Evolutionary conservation across 2,888 invertebrate genomes (phyloP), one percentile per base, ranked within the genome.

Genomic region (Synanthedon tipuliformis): DNA sequence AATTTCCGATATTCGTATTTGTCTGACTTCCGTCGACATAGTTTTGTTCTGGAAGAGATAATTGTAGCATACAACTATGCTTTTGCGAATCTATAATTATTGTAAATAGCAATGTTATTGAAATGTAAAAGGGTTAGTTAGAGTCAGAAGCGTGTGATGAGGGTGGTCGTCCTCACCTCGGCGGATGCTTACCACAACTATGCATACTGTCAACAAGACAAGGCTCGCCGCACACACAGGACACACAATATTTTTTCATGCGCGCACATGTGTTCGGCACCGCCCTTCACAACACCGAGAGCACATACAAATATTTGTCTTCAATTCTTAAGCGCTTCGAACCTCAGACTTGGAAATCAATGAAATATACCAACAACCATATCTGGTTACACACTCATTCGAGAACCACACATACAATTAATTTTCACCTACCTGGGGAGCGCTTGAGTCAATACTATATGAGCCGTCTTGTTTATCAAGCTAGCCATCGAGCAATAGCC

Each of bases 131-230:
- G 40, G 40, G 40, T 34, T 51, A 41, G 5, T 16, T 23, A 34
- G n/a, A 50, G 48, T 50, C 41, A 49, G 16, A 48, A 16, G 13
- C 18, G 49, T 51, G 56, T 51, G 48, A 48, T 23, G 71, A 73
- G 78, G 83, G 82, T 79, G 81, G 83, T 79, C 77, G 77, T 56
- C 59, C 62, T 23, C n/a, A 12, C 27, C 40, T 13, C 5, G 18
- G 11, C 54, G 61, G 67, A 63, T 64, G 61, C 68, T 73, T 71
- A 74, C 70, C 74, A 65, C 70, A 78, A 78, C 76, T 86, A 85
- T 87, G 85, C 82, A 79, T 73, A 81, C 69, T 84, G 85, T 86
- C 86, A 87, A 85, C 83, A 86, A 57, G 63, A 85, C 83, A 86
- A 57, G 63, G 62, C 64, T 67, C 75, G 69, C 68, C 68, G 63